A percentile compares a stretch with the other conserved stretches of the same genome.
Conservation (phyloP, 2,797 vertebrate genomes). For the Apogon hyalosoma region DNA sequence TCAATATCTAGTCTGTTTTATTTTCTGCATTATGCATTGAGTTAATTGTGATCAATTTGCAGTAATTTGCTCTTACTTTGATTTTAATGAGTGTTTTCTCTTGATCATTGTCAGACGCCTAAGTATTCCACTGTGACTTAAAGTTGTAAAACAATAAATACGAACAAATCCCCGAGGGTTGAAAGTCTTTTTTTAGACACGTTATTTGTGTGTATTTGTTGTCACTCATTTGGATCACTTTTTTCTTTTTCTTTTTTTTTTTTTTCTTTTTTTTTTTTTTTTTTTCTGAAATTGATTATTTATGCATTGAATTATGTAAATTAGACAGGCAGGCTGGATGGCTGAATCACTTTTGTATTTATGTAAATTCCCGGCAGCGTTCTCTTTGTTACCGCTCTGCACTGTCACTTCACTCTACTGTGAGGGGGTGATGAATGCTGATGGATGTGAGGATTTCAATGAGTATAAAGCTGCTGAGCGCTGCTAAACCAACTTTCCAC, state of each 20-base stretch:
- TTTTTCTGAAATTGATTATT: constrained; percentile 74
- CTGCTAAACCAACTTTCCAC: constrained; percentile 56
- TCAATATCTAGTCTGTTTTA: not conserved
- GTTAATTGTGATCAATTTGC: constrained; percentile 7
- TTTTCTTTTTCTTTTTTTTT: no score
- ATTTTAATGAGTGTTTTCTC: constrained; percentile 9
- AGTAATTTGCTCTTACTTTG: constrained; percentile 16
- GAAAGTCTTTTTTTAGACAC: constrained; percentile 12
- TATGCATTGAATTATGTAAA: constrained; percentile 73
- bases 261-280: constrained; percentile 53
- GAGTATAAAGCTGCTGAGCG: constrained; percentile 63
- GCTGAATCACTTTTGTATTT: constrained; percentile 68
- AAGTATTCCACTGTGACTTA: constrained; percentile 18
- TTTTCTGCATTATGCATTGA: not conserved
- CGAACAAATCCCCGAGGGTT: constrained; percentile 1
- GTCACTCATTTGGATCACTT: constrained; percentile 69
- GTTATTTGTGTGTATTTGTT: constrained; percentile 36
- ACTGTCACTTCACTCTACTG: constrained; percentile 54
- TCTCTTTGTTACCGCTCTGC: constrained; percentile 46
- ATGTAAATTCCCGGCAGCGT: constrained; percentile 56
- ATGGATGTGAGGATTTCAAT: constrained; percentile 68
- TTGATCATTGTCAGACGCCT: constrained; percentile 5
- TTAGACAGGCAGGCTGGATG: constrained; percentile 65
- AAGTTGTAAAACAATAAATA: constrained; percentile 12
- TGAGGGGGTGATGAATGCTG: constrained; percentile 59